Evolutionary conservation across 2,797 vertebrate genomes (phyloP).

Genomic region (Salarias fasciatus): DNA sequence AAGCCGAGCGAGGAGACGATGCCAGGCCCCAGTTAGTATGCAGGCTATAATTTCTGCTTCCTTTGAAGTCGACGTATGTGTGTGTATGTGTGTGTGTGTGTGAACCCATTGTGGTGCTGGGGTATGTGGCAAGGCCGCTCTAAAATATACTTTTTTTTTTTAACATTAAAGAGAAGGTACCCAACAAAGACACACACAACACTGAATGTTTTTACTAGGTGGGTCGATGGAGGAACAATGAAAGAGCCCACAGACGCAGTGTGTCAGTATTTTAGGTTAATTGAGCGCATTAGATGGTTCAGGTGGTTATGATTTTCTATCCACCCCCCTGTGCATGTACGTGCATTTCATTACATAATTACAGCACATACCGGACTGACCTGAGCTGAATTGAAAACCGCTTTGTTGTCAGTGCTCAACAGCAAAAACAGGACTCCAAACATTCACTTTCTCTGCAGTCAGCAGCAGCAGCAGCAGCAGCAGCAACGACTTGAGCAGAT

Average conservation of each 20-base stretch:
- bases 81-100: slow-evolving; percentile 42
- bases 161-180: slow-evolving; percentile 28
- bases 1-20: slow-evolving; percentile 66
- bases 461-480: slow-evolving; percentile 34
- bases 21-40: slow-evolving; percentile 80
- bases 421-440: slow-evolving; percentile 33
- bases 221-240: neutral
- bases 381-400: slow-evolving; percentile 27
- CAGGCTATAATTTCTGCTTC: slow-evolving; percentile 79
- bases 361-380: slow-evolving; percentile 34
- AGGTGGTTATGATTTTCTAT: slow-evolving; percentile 50
- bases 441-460: slow-evolving; percentile 17
- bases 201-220: neutral
- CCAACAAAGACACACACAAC: neutral
- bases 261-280: slow-evolving; percentile 40
- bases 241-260: slow-evolving; percentile 35
- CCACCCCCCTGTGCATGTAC: slow-evolving; percentile 17
- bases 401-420: slow-evolving; percentile 52
- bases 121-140: slow-evolving; percentile 36
- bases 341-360: slow-evolving; percentile 33
- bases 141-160: slow-evolving; percentile 35
- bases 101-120: slow-evolving; percentile 49
- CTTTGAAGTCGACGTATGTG: slow-evolving; percentile 76
- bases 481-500: slow-evolving; percentile 85
- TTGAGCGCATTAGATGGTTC: slow-evolving; percentile 32